phyloP scores from a whole-genome alignment of 2,113 vertebrate species.

The Caracal caracal region DNA sequence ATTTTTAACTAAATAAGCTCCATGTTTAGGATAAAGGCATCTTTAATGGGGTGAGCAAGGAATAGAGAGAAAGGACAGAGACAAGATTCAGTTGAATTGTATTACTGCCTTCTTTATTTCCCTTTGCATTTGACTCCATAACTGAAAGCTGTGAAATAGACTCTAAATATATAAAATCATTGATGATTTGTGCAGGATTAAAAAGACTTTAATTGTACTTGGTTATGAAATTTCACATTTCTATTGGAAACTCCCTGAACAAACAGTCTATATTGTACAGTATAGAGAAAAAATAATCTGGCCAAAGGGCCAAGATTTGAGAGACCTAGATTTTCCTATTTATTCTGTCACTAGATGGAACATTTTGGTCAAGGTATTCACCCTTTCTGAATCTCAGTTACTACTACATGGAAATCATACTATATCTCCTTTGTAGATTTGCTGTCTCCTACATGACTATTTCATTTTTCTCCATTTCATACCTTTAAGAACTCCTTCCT shows the following conservation, averaged over 20 bases:
- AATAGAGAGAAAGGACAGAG: background rate
- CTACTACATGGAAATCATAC: background rate
- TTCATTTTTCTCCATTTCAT: background rate
- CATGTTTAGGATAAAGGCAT: background rate
- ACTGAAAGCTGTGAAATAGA: background rate
- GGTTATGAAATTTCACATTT: background rate
- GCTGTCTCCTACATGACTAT: background rate
- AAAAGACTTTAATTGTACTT: background rate
- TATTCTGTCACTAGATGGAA: background rate
- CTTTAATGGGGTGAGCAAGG: background rate
- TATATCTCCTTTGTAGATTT: background rate
- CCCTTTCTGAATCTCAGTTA: background rate
- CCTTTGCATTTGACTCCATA: background rate
- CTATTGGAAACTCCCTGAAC: background rate
- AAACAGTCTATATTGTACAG: background rate
- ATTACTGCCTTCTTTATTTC: background rate
- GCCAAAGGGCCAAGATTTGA: background rate
- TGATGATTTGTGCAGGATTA: background rate
- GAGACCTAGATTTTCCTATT: background rate
- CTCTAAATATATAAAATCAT: background rate
- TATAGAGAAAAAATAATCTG: background rate
- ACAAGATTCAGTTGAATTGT: background rate
- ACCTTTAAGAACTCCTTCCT: background rate
- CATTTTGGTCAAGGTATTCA: background rate
- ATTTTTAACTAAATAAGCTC: conserved; percentile 15